Evolutionary conservation across 2,797 vertebrate genomes (phyloP).

Genomic region (Crenichthys baileyi): DNA sequence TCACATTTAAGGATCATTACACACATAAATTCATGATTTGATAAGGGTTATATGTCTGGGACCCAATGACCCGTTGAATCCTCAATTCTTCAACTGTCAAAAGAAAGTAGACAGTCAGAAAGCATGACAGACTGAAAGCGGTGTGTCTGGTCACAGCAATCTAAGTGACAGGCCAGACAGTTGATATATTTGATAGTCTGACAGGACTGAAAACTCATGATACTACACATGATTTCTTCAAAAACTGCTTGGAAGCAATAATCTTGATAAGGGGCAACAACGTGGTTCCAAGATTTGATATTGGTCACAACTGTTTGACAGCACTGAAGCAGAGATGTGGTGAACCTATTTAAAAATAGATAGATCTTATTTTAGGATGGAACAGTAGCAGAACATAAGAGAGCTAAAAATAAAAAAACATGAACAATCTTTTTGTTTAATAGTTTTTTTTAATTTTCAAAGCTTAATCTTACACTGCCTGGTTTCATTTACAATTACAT

Average conservation of each 20-base stretch:
- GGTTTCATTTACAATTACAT: neutral
- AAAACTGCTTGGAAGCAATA: constrained; percentile 24
- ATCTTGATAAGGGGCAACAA: constrained; percentile 32
- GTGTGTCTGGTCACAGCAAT: constrained; percentile 24
- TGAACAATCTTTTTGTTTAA: neutral
- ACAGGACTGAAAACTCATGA: constrained; percentile 31
- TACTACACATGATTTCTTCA: constrained; percentile 19
- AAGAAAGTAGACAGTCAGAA: constrained; percentile 10
- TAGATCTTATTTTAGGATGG: constrained; percentile 5
- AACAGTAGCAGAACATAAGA: neutral
- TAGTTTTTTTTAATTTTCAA: neutral
- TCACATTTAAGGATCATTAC: constrained; percentile 32
- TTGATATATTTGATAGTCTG: constrained; percentile 46
- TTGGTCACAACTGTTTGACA: constrained; percentile 7
- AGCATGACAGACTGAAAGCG: constrained; percentile 24
- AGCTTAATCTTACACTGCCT: neutral
- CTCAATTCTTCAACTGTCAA: neutral
- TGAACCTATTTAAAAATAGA: constrained; percentile 1
- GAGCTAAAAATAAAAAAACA: neutral
- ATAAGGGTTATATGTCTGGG: constrained; percentile 18
- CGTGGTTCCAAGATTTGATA: constrained; percentile 10
- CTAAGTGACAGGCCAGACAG: constrained; percentile 27
- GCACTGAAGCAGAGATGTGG: neutral
- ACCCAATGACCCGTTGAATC: constrained; percentile 23
- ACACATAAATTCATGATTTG: constrained; percentile 16